These are phyloP conservation scores for Suillia variegata DNA, from an alignment of 2,888 invertebrate genomes.

Conservation along the genomic window DNA sequence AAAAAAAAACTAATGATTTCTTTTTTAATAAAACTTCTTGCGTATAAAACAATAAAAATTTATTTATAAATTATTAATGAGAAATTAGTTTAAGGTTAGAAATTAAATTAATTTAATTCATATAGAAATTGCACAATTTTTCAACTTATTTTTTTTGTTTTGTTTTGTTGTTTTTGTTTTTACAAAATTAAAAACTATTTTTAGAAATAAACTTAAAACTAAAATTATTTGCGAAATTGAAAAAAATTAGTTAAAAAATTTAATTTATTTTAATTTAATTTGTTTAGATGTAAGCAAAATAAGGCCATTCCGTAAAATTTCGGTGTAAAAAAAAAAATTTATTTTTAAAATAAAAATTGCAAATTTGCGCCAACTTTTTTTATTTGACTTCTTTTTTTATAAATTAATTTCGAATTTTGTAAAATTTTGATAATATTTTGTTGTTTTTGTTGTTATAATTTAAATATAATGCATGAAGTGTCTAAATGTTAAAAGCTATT, in stretches of 20 bases:
- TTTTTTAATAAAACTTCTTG: not conserved
- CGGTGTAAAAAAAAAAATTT: constrained; percentile 1
- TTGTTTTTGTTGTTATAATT: constrained; percentile 22
- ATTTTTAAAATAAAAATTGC: not conserved
- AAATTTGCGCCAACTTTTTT: not conserved
- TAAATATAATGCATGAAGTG: constrained; percentile 27
- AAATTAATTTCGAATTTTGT: constrained; percentile 38
- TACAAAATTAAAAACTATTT: not conserved
- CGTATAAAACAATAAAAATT: not conserved
- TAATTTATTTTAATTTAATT: constrained; percentile 19
- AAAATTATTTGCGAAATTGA: not conserved
- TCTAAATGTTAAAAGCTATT: constrained; percentile 27
- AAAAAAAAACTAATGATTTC: too few species aligned
- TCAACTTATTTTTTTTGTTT: not conserved
- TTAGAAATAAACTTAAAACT: not conserved
- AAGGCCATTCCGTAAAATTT: constrained; percentile 26
- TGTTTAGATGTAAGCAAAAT: constrained; percentile 20
- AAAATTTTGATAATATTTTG: constrained; percentile 19
- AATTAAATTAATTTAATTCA: not conserved
- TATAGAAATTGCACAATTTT: not conserved
- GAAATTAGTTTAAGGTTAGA: not conserved
- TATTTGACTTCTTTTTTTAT: constrained; percentile 21
- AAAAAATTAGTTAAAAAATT: constrained; percentile 17
- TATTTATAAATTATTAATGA: not conserved
- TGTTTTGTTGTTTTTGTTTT: not conserved